Percentiles rank a stretch among this genome's conserved stretches.
These are phyloP conservation scores for Epistrophe grossulariae DNA, from an alignment of 2,888 invertebrate genomes.

Conservation along the genomic window DNA sequence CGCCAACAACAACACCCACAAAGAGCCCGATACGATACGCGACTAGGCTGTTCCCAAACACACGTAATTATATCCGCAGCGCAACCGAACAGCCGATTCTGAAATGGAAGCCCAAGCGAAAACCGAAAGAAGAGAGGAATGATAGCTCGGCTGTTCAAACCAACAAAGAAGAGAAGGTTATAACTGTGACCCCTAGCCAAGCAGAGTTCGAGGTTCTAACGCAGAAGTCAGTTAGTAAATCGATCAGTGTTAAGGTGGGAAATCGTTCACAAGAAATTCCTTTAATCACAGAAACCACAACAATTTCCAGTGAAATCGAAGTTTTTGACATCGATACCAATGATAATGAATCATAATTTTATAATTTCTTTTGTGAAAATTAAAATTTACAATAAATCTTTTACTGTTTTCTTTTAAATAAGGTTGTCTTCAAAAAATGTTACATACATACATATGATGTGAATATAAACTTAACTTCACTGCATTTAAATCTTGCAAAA, in stretches of 20 bases:
- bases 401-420: neutral
- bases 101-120: conserved; percentile 82
- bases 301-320: conserved; percentile 7
- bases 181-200: conserved; percentile 71
- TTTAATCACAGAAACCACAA: conserved; percentile 60
- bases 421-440: too few species aligned
- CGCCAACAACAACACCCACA: conserved; percentile 78
- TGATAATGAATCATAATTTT: conserved; percentile 17
- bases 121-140: conserved; percentile 47
- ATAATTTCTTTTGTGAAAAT: neutral
- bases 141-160: conserved; percentile 45
- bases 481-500: too few species aligned
- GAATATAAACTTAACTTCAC: too few species aligned
- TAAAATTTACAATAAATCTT: neutral
- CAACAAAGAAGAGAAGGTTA: conserved; percentile 76
- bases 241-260: conserved; percentile 85
- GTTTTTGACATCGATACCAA: neutral
- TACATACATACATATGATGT: too few species aligned
- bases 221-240: conserved; percentile 85
- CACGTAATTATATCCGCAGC: conserved; percentile 63
- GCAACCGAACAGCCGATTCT: conserved; percentile 80
- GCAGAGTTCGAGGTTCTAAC: conserved; percentile 79
- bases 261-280: conserved; percentile 82
- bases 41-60: conserved; percentile 74
- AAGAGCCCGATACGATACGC: conserved; percentile 77